Base-by-base conservation (phyloP, 1,140 invertebrate genomes). In the Drosophila pachea region DNA sequence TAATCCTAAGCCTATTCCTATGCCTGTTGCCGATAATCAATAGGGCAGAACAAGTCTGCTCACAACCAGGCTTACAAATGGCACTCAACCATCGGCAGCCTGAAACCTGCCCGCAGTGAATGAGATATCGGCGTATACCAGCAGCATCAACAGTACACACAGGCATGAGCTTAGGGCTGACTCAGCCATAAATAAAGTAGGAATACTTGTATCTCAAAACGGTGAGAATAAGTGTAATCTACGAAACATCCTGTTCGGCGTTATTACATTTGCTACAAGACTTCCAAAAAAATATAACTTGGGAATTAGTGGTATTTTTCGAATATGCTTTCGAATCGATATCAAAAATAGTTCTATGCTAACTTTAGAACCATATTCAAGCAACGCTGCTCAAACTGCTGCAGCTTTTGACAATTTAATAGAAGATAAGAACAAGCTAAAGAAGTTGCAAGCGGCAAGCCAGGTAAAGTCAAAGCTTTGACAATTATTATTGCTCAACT, bases 401-500 rank as follows among this genome's bases (percentile, higher is more conserved):
- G 50, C 78, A 45, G 63, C 66, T 74, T 83, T 76, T 82, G 74
- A 82, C 67, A 82, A 74, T 74, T 76, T 69, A 76, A 82, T 69
- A 73, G 78, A 60, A 71, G 70, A 56, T 75, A 67, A 54, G 73
- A 63, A 73, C 58, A 59, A 65, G 55, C 74, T 64, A 45, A 63
- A 64, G 53, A 56, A 56, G 38, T 49, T 43, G 32, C 35, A 35
- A 55, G 36, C 78, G 63, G 83, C 83, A 82, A 78, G 78, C 83
- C 78, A 82, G 65, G 54, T 68, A 63, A 64, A 82, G 78, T 83
- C 74, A 69, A 16, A 74, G 78, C 78, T 82, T 82, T 82, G 78
- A 82, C 78, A 83, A 82, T 82, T 82, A 82, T 82, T 82, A 82
- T 82, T 74, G 78, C 78, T 74, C 71, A 78, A 73, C 74, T 82